These are phyloP conservation scores for Lepilemur septentrionalis DNA, from an alignment of 2,797 vertebrate species.

Conservation along the genomic window DNA sequence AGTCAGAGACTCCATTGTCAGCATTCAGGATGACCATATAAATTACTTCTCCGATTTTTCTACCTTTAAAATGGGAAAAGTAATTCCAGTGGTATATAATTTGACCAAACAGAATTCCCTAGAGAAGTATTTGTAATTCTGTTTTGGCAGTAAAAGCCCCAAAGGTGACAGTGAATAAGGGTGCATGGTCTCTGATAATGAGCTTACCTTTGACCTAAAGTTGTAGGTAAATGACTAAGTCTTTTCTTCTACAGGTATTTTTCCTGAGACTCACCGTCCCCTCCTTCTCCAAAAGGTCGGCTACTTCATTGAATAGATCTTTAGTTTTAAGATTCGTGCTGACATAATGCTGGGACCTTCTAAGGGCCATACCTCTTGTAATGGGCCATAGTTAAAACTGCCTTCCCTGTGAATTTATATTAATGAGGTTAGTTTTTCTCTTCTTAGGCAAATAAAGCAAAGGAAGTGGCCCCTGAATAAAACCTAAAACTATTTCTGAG, in stretches of 20 bases:
- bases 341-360: neutral
- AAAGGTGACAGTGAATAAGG: neutral
- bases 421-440: neutral
- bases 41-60: neutral
- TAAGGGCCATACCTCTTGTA: neutral
- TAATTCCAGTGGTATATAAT: neutral
- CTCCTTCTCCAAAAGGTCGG: slow-evolving; percentile 92
- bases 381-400: neutral
- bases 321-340: slow-evolving; percentile 5
- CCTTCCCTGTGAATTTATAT: neutral
- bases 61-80: neutral
- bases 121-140: neutral
- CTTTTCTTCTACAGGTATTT: slow-evolving; percentile 88
- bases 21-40: neutral
- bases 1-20: neutral
- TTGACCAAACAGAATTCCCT: neutral
- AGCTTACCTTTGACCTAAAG: neutral
- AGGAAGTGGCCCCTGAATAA: neutral
- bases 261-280: slow-evolving; percentile 93
- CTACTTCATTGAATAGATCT: neutral
- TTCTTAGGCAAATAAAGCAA: neutral
- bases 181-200: neutral
- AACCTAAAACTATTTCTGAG: neutral
- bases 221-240: neutral
- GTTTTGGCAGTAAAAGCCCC: neutral